Conservation (phyloP, 2,888 invertebrate genomes). For the Amblyjoppa proteus region DNA sequence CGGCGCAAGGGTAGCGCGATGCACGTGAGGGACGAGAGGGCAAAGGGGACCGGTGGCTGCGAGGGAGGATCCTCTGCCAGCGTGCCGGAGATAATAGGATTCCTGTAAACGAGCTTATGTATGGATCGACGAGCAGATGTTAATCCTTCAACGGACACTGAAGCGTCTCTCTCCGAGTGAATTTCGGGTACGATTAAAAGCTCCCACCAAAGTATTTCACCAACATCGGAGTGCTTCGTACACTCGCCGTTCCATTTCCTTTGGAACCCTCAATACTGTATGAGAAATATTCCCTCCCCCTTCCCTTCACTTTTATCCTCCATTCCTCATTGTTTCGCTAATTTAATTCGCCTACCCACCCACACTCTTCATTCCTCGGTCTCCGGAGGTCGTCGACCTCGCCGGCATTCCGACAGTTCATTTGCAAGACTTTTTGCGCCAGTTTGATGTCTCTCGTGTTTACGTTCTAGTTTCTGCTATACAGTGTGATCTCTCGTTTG, state of each 20-base stretch:
- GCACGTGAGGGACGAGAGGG: not conserved
- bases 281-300: slow-evolving; percentile 2
- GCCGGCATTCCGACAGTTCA: not conserved
- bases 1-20: slow-evolving; percentile 4
- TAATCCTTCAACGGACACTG: slow-evolving; percentile 53
- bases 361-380: not conserved
- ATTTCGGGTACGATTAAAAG: slow-evolving; percentile 43
- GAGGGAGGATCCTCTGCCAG: slow-evolving; percentile 18
- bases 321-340: not conserved
- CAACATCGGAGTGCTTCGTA: slow-evolving; percentile 7
- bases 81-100: slow-evolving; percentile 58
- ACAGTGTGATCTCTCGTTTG: not conserved
- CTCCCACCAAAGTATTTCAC: slow-evolving; percentile 27
- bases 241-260: not conserved
- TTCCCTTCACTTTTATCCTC: not conserved
- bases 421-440: not conserved
- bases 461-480: not conserved
- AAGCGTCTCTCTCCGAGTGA: slow-evolving; percentile 35
- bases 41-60: not conserved
- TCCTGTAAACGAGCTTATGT: slow-evolving; percentile 58
- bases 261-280: slow-evolving; percentile 20
- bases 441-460: not conserved
- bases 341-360: not conserved
- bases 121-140: slow-evolving; percentile 62
- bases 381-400: slow-evolving; percentile 2